Base-by-base conservation (phyloP, 2,797 vertebrate species). In the Xerus rutilus region DNA sequence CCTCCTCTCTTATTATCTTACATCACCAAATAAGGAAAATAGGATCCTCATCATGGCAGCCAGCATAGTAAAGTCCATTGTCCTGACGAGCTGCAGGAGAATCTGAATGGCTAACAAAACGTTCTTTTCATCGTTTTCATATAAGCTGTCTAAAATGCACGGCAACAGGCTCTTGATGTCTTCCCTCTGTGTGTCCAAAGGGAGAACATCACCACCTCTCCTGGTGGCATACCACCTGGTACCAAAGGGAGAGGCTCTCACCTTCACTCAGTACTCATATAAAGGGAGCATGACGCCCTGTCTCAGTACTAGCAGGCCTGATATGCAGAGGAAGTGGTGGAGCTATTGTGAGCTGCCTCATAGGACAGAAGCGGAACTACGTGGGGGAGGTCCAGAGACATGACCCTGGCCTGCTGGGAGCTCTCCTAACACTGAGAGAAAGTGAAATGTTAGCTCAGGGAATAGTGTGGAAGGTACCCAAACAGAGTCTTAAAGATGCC, bases 21-120 rank as follows among this genome's bases (percentile, higher is more conserved):
- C 98, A 69, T 97, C 94, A 96, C 93, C 97, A 93, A 98, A 98
- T 45, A 98, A 93, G 43, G 95, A 96, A 52, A 97, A 93, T 8
- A 97, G 54, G 0, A 62, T 96, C 57, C 59, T 94, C 23, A 97
- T 96, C 88, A 97, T 88, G 86, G 28, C 52, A 73, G 93, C 85
- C 23, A 98, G 28, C 35, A 95, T 97, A 4, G 77, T 93, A 39
- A 92, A 92, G 73, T 98, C 97, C 88, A 98, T 91, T 5, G n/a
- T 96, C n/a, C 43, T 45, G 52, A 98, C 54, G 0, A 98, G 49
- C 18, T 77, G 85, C 81, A 96, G 93, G 28, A 98, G 89, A 69
- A 96, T 93, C 28, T 94, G 78, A 70, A 98, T 93, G 87, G 97
- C 94, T 69, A 97, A 88, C 47, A 95, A 35, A 79, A 98, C 83